phyloP scores from a whole-genome alignment of 2,113 vertebrate genomes.

The Cranoglanis bouderius region DNA sequence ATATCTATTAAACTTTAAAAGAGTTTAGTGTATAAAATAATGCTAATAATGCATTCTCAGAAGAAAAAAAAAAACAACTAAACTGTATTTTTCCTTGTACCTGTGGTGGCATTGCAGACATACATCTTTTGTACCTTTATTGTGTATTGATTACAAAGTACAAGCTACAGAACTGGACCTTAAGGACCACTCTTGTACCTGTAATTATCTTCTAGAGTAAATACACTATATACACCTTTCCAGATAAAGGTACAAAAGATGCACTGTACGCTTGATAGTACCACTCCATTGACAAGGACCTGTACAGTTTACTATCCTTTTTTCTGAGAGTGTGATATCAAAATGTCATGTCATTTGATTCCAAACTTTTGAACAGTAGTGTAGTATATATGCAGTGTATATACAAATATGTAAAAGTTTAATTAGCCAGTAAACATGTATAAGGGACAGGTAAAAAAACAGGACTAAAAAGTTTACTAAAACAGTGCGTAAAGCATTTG shows the following conservation, averaged over 20 bases:
- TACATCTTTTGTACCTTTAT: neutral
- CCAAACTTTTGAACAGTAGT: constrained; percentile 3
- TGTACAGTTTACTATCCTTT: neutral
- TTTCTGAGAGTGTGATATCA: neutral
- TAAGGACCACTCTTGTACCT: neutral
- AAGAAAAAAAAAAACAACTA: neutral
- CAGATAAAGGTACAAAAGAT: neutral
- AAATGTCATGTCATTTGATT: neutral
- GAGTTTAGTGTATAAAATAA: neutral
- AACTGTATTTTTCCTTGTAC: neutral
- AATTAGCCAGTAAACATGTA: constrained; percentile 30
- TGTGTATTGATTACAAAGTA: neutral
- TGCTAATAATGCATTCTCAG: neutral
- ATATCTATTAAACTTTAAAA: neutral
- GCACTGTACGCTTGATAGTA: neutral
- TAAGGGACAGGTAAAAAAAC: constrained; percentile 13
- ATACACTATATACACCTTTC: neutral
- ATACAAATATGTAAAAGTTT: constrained; percentile 5
- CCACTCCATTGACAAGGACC: neutral
- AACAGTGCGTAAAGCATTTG: constrained; percentile 25
- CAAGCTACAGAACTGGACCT: neutral
- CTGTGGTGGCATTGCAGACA: neutral
- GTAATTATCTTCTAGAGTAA: neutral
- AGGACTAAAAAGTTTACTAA: constrained; percentile 41
- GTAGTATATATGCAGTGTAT: neutral